These are phyloP conservation scores for Eleginops maclovinus DNA, from an alignment of 2,113 vertebrate species.

Conservation along the genomic window DNA sequence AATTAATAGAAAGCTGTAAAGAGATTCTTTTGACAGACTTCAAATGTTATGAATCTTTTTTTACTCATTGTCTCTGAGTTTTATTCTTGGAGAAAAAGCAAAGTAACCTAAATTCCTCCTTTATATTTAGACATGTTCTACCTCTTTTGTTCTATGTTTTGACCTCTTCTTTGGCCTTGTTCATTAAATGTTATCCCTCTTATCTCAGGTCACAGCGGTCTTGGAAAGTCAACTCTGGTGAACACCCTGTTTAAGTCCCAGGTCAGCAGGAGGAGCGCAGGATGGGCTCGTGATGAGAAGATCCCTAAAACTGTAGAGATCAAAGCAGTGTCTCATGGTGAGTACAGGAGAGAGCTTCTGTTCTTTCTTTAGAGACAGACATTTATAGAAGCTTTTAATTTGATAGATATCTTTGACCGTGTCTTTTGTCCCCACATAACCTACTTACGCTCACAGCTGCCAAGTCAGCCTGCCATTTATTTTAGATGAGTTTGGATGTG, in stretches of 20 bases:
- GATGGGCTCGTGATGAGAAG: conserved; percentile 95
- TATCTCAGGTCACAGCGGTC: conserved; percentile 90
- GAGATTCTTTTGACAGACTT: neutral
- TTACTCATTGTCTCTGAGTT: neutral
- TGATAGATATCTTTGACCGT: conserved; percentile 23
- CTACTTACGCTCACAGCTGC: conserved; percentile 26
- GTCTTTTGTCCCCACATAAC: conserved; percentile 9
- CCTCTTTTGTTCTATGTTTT: neutral
- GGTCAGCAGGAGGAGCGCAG: conserved; percentile 93
- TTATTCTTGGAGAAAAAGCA: neutral
- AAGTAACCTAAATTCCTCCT: neutral
- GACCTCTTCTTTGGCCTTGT: neutral
- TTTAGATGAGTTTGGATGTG: neutral
- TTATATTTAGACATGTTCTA: neutral
- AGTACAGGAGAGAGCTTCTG: conserved; percentile 61
- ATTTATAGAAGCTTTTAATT: conserved; percentile 29
- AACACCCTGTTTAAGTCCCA: conserved; percentile 98
- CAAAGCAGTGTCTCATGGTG: conserved; percentile 94
- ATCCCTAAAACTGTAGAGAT: conserved; percentile 97
- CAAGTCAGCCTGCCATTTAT: conserved; percentile 13
- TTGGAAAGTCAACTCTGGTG: conserved; percentile 94
- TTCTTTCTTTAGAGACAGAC: conserved; percentile 5
- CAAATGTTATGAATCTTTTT: neutral
- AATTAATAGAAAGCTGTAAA: neutral
- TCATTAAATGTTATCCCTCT: neutral